Evolutionary conservation across 37 sponge, comb jelly and placozoan species (phyloP).

Genomic region (Theonella swinhoei): DNA sequence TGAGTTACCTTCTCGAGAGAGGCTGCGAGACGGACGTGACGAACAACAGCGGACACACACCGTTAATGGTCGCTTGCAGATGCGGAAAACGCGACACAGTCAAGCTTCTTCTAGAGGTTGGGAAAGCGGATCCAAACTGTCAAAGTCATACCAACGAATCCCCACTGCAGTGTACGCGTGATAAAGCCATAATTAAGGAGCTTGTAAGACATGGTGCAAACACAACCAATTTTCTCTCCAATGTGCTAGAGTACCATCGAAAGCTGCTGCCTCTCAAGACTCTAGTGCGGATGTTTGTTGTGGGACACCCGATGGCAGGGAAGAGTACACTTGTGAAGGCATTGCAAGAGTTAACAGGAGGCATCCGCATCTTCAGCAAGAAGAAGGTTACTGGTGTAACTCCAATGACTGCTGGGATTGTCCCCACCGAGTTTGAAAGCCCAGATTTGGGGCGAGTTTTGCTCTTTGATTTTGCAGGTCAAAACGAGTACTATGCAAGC

Average conservation of each 20-base stretch:
- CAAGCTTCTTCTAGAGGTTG: conserved; percentile 2
- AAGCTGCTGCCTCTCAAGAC: conserved; percentile 14
- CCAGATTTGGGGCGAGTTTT: conserved; percentile 49
- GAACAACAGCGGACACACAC: conserved; percentile 18
- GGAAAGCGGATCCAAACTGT: conserved; percentile 19
- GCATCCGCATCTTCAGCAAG: neutral
- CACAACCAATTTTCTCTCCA: neutral
- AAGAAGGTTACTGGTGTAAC: neutral
- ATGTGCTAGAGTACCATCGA: neutral
- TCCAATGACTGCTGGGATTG: conserved; percentile 46
- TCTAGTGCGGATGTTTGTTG: conserved; percentile 23
- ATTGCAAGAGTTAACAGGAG: conserved; percentile 1
- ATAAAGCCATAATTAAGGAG: conserved; percentile 17
- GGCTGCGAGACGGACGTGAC: neutral
- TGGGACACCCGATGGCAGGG: conserved; percentile 51
- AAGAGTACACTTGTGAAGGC: conserved; percentile 61
- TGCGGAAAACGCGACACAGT: conserved; percentile 22
- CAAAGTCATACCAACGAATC: neutral
- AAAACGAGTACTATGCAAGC: conserved; percentile 53
- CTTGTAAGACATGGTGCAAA: conserved; percentile 47
- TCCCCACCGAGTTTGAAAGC: conserved; percentile 39
- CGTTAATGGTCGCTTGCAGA: conserved; percentile 33
- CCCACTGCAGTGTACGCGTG: conserved; percentile 20
- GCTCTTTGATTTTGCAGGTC: conserved; percentile 67
- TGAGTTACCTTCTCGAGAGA: conserved; percentile 17